Conservation (phyloP, 2,797 vertebrate genomes). For the Rhinella marina region DNA sequence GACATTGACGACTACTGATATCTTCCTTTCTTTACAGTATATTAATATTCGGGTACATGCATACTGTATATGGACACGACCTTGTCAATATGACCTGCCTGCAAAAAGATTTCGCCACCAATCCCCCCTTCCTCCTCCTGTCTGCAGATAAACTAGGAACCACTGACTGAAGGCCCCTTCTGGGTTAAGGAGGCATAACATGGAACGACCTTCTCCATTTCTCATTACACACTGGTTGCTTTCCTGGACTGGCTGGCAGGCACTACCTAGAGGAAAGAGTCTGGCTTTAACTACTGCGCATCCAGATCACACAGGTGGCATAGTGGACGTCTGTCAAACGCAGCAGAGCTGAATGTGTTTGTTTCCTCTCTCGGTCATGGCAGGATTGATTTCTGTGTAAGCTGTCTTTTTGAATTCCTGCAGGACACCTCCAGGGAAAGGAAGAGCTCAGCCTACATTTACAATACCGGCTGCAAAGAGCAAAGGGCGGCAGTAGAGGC, state of each 20-base stretch:
- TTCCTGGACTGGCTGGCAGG: not conserved
- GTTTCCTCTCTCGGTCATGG: not conserved
- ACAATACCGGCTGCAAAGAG: not conserved
- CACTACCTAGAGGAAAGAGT: not conserved
- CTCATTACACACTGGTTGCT: conserved; percentile 54
- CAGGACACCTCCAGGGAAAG: no score
- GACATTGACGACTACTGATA: no score
- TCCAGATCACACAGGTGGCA: not conserved
- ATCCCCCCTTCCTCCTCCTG: no score
- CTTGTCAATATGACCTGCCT: not conserved
- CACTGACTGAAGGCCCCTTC: not conserved
- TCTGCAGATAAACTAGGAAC: not conserved
- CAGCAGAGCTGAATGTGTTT: not conserved
- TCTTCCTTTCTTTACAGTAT: no score
- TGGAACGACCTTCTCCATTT: conserved; percentile 40
- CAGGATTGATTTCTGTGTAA: no score
- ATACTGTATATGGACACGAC: not conserved
- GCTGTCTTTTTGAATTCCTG: no score
- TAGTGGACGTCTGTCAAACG: not conserved
- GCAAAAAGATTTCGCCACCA: not conserved
- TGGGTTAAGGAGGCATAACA: not conserved
- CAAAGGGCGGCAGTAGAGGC: not conserved
- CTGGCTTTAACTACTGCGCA: not conserved
- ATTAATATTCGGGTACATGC: no score
- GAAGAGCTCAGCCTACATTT: no score